Base-by-base conservation (phyloP, 2,113 vertebrate species). In the Steatornis caripensis region DNA sequence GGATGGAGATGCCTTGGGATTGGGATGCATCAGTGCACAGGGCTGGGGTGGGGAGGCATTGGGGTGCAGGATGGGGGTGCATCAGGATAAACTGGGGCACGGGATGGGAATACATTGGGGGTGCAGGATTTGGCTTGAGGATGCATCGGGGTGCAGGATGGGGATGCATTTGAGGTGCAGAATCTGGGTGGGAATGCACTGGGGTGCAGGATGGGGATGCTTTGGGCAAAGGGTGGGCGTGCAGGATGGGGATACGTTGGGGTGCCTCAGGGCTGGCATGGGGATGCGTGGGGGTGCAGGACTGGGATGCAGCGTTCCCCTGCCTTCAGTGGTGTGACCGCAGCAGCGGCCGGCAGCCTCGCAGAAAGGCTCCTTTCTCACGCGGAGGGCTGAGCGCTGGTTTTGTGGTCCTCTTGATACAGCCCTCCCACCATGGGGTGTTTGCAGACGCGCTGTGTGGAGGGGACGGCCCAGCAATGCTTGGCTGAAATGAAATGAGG, bases 331-430 rank as follows among this genome's bases (percentile, higher is more conserved):
- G 5, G 5, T 2, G 29, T 12, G 32, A 32, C 4, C 18, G 32
- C 29, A 5, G 34, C 54, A 23, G 53, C 6, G 11, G 37, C 43
- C 17, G 26, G 26, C 2, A 3, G 49, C 32, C 32, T 39, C 4
- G 2, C 60, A 17, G 41, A 18, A 26, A 46, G 43, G 37, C 48
- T 37, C 18, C 32, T 26, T 55, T 32, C 23, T 39, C 32, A 4
- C 5, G 4, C 1, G 1, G 7, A 14, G 60, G 27, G 30, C 58
- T 32, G 65, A 11, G 17, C 9, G 7, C 54, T 0, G 54, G 57
- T 4, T 54, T 41, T 54, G 51, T 18, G 70, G 36, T 66, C 36
- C 61, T 53, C 17, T n/a, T 43, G 9, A 26, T 32, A 3, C 10
- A 24, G 57, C 11, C 23, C 51, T 55, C 8, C 45, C 34, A n/a